phyloP scores from a whole-genome alignment of 2,888 invertebrate species.

The Lampropteryx suffumata region DNA sequence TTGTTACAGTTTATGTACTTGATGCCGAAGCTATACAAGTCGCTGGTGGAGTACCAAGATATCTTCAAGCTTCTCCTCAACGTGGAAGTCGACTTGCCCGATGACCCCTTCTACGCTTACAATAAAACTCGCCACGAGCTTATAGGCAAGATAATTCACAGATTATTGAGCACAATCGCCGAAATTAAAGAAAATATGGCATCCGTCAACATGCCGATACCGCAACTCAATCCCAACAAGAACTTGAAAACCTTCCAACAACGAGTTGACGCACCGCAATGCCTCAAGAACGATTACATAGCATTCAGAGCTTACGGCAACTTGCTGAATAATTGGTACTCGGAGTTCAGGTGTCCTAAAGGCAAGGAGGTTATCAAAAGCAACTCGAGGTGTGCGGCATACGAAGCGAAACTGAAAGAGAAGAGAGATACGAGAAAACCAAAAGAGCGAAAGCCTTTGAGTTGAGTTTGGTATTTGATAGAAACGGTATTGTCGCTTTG shows the following conservation, averaged over 20 bases:
- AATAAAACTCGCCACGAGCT: conserved; percentile 66
- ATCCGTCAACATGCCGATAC: conserved; percentile 58
- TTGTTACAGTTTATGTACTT: conserved; percentile 82
- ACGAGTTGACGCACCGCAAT: conserved; percentile 77
- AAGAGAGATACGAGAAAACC: conserved; percentile 49
- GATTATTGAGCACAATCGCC: conserved; percentile 83
- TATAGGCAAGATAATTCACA: conserved; percentile 62
- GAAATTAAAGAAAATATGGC: conserved; percentile 74
- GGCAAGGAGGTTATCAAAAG: conserved; percentile 51
- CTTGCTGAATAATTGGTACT: conserved; percentile 83
- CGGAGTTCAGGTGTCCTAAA: conserved; percentile 70
- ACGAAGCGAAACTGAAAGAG: conserved; percentile 55
- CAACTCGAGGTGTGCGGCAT: conserved; percentile 51
- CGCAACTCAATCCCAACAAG: conserved; percentile 59
- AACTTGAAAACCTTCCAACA: conserved; percentile 61
- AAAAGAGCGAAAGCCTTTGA: conserved; percentile 27
- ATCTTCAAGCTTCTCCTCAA: conserved; percentile 63
- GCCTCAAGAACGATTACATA: conserved; percentile 84
- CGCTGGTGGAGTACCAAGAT: conserved; percentile 62
- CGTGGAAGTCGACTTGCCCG: conserved; percentile 64
- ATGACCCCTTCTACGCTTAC: conserved; percentile 69
- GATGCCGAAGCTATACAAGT: conserved; percentile 82
- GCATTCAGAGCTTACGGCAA: conserved; percentile 83
- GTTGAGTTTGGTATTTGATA: conserved; percentile 39
- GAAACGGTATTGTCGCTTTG: conserved; percentile 46